A percentile compares a stretch with the other conserved stretches of the same genome.
These are phyloP conservation scores for Ridgeia piscesae DNA, from an alignment of 1,140 invertebrate species.

Conservation along the genomic window DNA sequence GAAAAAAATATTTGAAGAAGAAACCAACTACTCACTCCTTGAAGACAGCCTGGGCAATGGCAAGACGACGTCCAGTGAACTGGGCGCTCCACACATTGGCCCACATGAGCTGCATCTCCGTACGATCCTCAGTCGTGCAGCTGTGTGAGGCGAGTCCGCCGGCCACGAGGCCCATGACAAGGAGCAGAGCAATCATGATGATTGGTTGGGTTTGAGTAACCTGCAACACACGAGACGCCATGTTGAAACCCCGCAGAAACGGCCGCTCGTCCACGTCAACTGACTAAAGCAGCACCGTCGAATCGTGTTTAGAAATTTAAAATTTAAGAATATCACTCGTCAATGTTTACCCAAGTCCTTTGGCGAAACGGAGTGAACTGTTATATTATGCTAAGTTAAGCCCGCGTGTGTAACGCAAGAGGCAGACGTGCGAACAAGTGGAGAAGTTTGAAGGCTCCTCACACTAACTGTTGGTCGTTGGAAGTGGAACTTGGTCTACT, in stretches of 20 bases:
- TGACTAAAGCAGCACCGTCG: background rate
- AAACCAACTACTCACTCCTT: constrained; percentile 9
- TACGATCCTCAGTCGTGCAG: constrained; percentile 10
- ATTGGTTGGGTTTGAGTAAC: background rate
- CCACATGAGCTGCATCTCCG: constrained; percentile 19
- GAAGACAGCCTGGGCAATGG: constrained; percentile 24
- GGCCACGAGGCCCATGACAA: constrained; percentile 8
- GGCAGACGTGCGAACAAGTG: background rate
- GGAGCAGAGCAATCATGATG: background rate
- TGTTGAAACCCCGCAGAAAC: background rate
- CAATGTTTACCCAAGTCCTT: background rate
- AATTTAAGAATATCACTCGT: background rate
- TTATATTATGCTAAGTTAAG: background rate
- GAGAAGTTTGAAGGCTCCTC: background rate
- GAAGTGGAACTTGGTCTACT: background rate
- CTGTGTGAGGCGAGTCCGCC: background rate
- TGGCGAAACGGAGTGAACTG: background rate
- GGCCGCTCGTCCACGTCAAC: background rate
- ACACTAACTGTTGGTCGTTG: background rate
- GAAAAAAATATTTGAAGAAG: background rate
- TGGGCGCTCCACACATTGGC: constrained; percentile 15
- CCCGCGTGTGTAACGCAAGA: background rate
- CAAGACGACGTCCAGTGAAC: constrained; percentile 16
- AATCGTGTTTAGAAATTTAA: background rate
- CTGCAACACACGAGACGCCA: background rate